Conservation (phyloP, 2,888 invertebrate species). For the Ochropacha duplaris region DNA sequence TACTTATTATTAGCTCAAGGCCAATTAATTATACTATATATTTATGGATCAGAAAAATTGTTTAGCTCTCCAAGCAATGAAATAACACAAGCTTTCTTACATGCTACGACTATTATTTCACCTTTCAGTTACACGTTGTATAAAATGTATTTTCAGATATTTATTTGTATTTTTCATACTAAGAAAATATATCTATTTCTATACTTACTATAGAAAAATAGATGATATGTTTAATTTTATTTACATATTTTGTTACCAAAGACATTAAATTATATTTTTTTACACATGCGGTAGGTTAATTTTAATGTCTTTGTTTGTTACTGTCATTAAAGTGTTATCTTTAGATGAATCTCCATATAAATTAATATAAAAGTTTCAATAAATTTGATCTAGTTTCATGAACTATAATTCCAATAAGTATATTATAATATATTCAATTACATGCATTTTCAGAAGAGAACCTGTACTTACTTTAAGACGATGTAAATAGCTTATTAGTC, state of each 20-base stretch:
- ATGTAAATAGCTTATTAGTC: constrained; percentile 1
- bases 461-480: not conserved
- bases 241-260: not conserved
- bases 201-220: no score
- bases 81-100: no score
- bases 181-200: not conserved
- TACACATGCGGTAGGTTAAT: not conserved
- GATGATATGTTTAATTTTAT: no score
- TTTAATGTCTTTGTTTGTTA: not conserved
- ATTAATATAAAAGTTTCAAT: constrained; percentile 6
- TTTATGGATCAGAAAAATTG: no score
- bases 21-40: no score
- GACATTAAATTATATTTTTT: not conserved
- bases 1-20: no score
- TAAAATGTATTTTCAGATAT: no score
- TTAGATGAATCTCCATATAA: not conserved
- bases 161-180: no score
- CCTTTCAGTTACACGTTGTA: no score
- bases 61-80: no score
- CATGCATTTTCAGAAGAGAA: not conserved
- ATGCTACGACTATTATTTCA: no score
- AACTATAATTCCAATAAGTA: constrained; percentile 9
- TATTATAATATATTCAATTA: constrained; percentile 10
- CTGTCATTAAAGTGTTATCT: not conserved
- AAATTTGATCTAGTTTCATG: constrained; percentile 10